These are phyloP conservation scores for Nymphalis c-album DNA, from an alignment of 2,888 invertebrate species.

Conservation along the genomic window DNA sequence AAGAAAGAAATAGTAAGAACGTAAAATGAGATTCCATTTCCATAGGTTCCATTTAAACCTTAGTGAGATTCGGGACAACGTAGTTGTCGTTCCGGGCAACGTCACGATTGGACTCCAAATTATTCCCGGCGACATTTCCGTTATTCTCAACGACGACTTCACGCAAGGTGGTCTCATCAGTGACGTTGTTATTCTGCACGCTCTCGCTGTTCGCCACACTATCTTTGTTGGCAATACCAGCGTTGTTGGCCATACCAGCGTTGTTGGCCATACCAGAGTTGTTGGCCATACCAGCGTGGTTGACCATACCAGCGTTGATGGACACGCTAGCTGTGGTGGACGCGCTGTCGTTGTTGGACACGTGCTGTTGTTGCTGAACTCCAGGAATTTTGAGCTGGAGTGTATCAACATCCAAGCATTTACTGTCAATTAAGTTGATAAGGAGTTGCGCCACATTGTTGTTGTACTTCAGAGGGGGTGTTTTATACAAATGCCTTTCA, in stretches of 20 bases:
- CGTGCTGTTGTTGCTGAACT: slow-evolving; percentile 38
- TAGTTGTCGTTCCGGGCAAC: slow-evolving; percentile 46
- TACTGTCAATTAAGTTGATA: slow-evolving; percentile 47
- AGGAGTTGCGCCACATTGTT: slow-evolving; percentile 44
- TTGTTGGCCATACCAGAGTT: too few species aligned
- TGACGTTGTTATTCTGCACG: slow-evolving; percentile 53
- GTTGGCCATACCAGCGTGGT: too few species aligned
- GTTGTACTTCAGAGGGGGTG: slow-evolving; percentile 36
- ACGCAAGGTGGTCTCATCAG: slow-evolving; percentile 37
- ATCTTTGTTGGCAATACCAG: slow-evolving; percentile 17
- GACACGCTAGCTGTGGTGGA: slow-evolving; percentile 40
- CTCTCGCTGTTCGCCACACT: slow-evolving; percentile 43
- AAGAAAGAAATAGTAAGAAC: background rate
- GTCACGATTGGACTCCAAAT: slow-evolving; percentile 31
- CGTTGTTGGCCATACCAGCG: too few species aligned
- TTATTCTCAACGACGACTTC: slow-evolving; percentile 58
- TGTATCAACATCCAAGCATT: slow-evolving; percentile 43
- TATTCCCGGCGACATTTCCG: slow-evolving; percentile 54
- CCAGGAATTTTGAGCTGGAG: slow-evolving; percentile 38
- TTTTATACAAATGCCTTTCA: slow-evolving; percentile 46
- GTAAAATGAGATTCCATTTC: background rate
- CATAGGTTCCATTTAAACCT: slow-evolving; percentile 49
- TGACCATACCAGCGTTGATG: slow-evolving; percentile 15
- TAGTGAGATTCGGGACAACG: slow-evolving; percentile 48
- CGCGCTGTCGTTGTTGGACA: slow-evolving; percentile 39